Evolutionary conservation across 1,140 invertebrate genomes (phyloP), one percentile per base, ranked within the genome.

Genomic region (Orius insidiosus): DNA sequence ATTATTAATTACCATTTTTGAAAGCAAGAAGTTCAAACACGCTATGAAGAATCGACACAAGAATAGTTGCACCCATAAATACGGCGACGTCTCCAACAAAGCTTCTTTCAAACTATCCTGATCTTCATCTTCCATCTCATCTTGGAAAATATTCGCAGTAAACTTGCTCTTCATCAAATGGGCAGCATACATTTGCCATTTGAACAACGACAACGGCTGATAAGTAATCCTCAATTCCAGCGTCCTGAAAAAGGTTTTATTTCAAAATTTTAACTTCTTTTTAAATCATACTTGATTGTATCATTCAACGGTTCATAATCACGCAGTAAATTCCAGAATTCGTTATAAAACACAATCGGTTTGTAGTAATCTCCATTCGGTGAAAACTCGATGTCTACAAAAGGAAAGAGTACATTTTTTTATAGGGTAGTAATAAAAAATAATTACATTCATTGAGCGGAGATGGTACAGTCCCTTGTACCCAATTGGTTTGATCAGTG

Each of bases 21-120:
- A 99, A 99, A 43, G 96, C 95, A 24, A 99, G 68, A 55, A 99
- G 78, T 63, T 99, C 96, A 69, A 99, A 98, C 38, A 98, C 75
- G 53, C 86, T 96, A 65, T 99, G 96, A 2, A 98, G 67, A 30
- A 98, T 74, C 3, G 95, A 98, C 0, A 99, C 81, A 47, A 78
- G 68, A 46, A 98, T 76, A 9, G 96, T 99, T 33, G 97, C 60
- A 30, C 70, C 93, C 10, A 65, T 15, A 99, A 68, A 61, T 95
- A 94, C 0, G 93, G 89, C 61, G 93, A 98, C 1, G 95, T 99
- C 58, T 98, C 95, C 11, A 98, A 63, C 41, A 99, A 70, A 2
- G 95, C 82, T 68, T 96, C 90, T 64, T 99, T 99, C 2, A 99
- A 67, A 2, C 87, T 85, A 65, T 99, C 96, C 64, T 98, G 92